Conservation (phyloP, 2,113 vertebrate species). For the Elachura formosa region DNA sequence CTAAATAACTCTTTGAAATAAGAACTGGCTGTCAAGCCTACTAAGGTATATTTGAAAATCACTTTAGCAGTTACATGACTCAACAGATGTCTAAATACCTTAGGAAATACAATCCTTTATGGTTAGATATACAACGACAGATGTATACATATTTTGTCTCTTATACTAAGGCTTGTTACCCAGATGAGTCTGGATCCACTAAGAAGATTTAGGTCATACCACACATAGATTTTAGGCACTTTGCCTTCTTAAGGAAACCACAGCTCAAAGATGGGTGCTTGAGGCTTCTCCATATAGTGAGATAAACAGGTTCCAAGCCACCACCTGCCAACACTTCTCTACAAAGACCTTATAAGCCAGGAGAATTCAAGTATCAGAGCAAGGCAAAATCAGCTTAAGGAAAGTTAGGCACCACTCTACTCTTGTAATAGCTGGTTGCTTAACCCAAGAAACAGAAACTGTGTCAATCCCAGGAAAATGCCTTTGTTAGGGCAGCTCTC, state of each 20-base stretch:
- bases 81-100: constrained; percentile 51
- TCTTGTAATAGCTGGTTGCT: background rate
- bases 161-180: background rate
- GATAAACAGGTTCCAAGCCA: background rate
- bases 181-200: background rate
- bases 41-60: constrained; percentile 22
- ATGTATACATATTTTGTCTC: background rate
- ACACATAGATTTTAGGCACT: background rate
- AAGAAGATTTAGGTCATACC: background rate
- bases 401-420: background rate
- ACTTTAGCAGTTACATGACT: constrained; percentile 24
- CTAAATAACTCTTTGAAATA: constrained; percentile 49
- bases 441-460: background rate
- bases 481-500: background rate
- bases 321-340: rapidly evolving
- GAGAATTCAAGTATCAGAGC: background rate
- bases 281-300: background rate
- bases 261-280: background rate
- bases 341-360: background rate
- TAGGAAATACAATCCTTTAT: constrained; percentile 16
- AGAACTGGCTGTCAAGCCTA: constrained; percentile 23
- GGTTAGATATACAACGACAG: background rate
- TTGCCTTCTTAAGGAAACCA: background rate
- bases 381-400: background rate
- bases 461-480: background rate